Conservation (phyloP, 2,113 vertebrate genomes). For the Oreochromis niloticus region DNA sequence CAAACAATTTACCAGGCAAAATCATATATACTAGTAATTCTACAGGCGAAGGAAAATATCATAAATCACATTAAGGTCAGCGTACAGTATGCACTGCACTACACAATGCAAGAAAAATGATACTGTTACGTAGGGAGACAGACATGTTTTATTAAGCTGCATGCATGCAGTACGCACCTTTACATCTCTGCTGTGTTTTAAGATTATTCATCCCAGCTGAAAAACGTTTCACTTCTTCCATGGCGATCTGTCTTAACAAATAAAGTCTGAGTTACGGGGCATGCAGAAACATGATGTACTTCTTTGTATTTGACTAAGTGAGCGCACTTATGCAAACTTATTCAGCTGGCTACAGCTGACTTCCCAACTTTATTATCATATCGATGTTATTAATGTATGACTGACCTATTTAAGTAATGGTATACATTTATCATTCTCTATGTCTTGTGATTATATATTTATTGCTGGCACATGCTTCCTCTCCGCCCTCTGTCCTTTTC, state of each 20-base stretch:
- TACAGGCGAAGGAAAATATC: conserved; percentile 7
- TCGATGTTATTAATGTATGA: conserved; percentile 50
- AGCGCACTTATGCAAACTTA: conserved; percentile 21
- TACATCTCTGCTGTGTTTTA: neutral
- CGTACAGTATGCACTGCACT: neutral
- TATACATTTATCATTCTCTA: conserved; percentile 50
- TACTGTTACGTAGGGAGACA: neutral
- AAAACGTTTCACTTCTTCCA: neutral
- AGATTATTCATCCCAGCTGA: neutral
- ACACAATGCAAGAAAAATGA: neutral
- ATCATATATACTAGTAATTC: neutral
- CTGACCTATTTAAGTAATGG: conserved; percentile 59
- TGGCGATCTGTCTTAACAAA: neutral
- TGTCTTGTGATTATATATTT: conserved; percentile 52
- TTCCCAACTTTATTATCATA: conserved; percentile 42
- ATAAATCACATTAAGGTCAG: conserved; percentile 47
- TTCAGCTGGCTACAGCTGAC: conserved; percentile 17
- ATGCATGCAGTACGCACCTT: neutral
- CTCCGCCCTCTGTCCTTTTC: conserved; percentile 4
- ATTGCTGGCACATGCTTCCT: conserved; percentile 19
- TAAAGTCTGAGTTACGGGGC: neutral
- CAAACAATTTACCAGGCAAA: conserved; percentile 16
- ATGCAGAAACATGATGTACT: conserved; percentile 13
- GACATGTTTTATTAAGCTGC: neutral
- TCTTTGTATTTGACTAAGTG: conserved; percentile 38